Evolutionary conservation across 1,140 invertebrate species (phyloP).

Genomic region (Thaumetopoea pityocampa): DNA sequence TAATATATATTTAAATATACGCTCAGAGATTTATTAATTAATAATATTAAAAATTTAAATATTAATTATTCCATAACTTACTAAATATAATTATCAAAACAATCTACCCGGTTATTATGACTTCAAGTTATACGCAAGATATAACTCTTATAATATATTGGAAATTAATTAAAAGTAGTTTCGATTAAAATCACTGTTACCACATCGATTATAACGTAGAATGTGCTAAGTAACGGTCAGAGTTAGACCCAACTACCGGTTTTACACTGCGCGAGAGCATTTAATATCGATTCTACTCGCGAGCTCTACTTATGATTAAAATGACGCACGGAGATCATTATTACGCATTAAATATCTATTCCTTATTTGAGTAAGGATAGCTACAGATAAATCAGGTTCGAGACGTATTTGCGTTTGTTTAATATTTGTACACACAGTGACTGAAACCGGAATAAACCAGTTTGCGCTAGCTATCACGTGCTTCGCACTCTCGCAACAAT

Average conservation of each 20-base stretch:
- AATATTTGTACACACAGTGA: too few species aligned
- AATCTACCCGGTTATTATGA: conserved; percentile 21
- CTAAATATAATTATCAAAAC: conserved; percentile 24
- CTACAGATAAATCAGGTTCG: too few species aligned
- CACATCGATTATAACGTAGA: conserved; percentile 45
- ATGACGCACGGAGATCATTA: too few species aligned
- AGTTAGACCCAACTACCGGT: conserved; percentile 62
- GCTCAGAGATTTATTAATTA: conserved; percentile 23
- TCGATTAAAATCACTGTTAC: conserved; percentile 59
- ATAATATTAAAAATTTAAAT: conserved; percentile 15
- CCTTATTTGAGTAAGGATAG: too few species aligned
- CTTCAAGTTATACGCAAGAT: conserved; percentile 37
- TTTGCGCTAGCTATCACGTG: too few species aligned
- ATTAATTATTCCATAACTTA: conserved; percentile 19
- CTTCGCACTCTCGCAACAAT: too few species aligned
- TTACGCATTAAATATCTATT: too few species aligned
- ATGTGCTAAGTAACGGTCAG: conserved; percentile 53
- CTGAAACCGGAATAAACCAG: too few species aligned
- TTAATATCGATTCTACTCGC: conserved; percentile 44
- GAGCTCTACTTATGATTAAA: conserved; percentile 20
- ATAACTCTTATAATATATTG: conserved; percentile 50
- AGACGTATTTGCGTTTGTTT: too few species aligned
- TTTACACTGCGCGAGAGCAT: conserved; percentile 45
- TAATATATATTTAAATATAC: conserved; percentile 15
- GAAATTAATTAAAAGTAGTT: conserved; percentile 67